Evolutionary conservation across 2,113 vertebrate species (phyloP).

Genomic region (Gadus macrocephalus): DNA sequence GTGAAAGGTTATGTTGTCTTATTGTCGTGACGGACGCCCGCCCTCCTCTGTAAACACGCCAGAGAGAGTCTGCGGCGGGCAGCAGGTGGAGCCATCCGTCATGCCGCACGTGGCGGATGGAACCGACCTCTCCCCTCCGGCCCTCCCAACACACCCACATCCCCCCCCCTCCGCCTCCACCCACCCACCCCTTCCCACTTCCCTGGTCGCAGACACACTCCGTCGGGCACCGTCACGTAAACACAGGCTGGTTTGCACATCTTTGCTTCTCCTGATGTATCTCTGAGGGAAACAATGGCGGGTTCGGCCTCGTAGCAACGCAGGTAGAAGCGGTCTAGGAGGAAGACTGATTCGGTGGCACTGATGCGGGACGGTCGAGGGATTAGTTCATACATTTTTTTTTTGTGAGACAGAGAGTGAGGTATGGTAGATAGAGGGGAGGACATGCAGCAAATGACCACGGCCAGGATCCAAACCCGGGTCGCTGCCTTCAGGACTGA

Average conservation of each 20-base stretch:
- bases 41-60: conserved; percentile 53
- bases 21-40: conserved; percentile 50
- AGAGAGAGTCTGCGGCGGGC: conserved; percentile 44
- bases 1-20: conserved; percentile 63
- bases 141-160: conserved; percentile 5
- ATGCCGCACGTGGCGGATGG: conserved; percentile 18
- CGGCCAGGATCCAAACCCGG: no score
- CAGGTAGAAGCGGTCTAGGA: no score
- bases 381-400: no score
- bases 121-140: conserved; percentile 20
- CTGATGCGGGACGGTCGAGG: no score
- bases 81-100: conserved; percentile 58
- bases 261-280: neutral
- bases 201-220: no score
- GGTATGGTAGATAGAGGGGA: no score
- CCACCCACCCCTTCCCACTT: neutral
- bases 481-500: no score
- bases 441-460: no score
- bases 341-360: no score
- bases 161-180: neutral
- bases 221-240: no score
- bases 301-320: no score
- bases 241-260: neutral
- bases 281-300: neutral
- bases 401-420: no score